Base-by-base conservation (phyloP, 92 coral and sea anemone species). In the Chrysogorgia sp. region DNA sequence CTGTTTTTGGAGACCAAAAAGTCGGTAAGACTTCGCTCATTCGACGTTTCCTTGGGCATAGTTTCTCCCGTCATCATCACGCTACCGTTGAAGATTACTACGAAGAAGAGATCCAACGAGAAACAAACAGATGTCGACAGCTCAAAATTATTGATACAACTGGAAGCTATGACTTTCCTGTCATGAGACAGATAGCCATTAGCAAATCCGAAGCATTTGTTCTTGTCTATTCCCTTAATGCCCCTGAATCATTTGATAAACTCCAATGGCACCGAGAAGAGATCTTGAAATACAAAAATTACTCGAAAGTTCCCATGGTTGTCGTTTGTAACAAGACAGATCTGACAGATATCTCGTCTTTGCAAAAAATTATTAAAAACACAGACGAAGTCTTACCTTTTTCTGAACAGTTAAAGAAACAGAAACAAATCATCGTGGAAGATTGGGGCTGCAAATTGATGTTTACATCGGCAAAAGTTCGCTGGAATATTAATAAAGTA, bases 11-110 rank as follows among this genome's bases (percentile, higher is more conserved):
- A 15, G 97, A 82, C 50, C 64, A 90, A 2, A 76, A 83, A 34
- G 98, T 94, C 2, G 98, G 98, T n/a, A 94, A 94, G 65, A 94
- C 97, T 0, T 75, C 96, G 1, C 67, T 94, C 35, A 89, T 94
- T 52, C 88, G 63, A 10, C 86, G 92, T 0, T 92, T 91, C 31
- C 72, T 94, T n/a, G 97, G 88, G 14, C 66, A 82, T 24, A 80
- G 84, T 2, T 87, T 91, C 60, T 75, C 84, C 10, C 82, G 58
- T 12, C 88, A 83, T 31, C 88, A 94, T 37, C 63, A 59, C 9
- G 97, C 98, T 13, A 94, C 98, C 0, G 86, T 94, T 24, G 98
- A 94, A 59, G 94, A 94, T 34, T 91, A 86, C 59, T 92, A 89
- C 59, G 90, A 90, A 15, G 88, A 89, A 30, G 94, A 94, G 26